Base-by-base conservation (phyloP, 2,113 vertebrate genomes). In the Anguilla japonica region DNA sequence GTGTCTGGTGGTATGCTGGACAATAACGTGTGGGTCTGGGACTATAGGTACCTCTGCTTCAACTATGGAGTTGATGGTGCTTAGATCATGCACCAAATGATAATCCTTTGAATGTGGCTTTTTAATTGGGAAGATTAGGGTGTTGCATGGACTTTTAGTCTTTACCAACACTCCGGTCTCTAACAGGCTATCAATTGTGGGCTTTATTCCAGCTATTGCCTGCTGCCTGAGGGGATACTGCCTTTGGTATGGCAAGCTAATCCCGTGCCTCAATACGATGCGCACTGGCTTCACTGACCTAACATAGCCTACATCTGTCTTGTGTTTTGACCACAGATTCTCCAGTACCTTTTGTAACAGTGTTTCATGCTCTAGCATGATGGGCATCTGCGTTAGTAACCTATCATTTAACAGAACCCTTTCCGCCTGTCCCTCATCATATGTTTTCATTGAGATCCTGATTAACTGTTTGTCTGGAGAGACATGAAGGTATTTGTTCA, bases 11-110 rank as follows among this genome's bases (percentile, higher is more conserved):
- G 82, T 11, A 83, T 83, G 22, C 50, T 85, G 0, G 53, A 29
- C 0, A 87, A 67, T 14, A 41, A 29, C 1, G 26, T 87, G 82
- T 0, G 87, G 87, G n/a, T 88, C 83, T 0, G 87, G 83, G 0
- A 88, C 83, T 16, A 79, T 5, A 22, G 60, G 46, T 1, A 22
- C 34, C 14, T 79, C 11, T 56, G 29, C 46, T 20, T 85, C 13
- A 13, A 79, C 75, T 1, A 56, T 50, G 0, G 20, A 18, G 5
- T 85, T 80, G 6, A 67, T 9, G 40, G 40, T 41, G 82, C 57
- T 81, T 18, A 39, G 8, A 39, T 79, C 75, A 34, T 79, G 75
- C 2, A 39, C 29, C 75, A 79, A n/a, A 13, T 39, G 14, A 29
- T 71, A 29, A 11, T 71, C 22, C 7, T 71, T 29, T 71, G 67